Conservation (phyloP, 2,888 invertebrate species). For the Macaria liturata region DNA sequence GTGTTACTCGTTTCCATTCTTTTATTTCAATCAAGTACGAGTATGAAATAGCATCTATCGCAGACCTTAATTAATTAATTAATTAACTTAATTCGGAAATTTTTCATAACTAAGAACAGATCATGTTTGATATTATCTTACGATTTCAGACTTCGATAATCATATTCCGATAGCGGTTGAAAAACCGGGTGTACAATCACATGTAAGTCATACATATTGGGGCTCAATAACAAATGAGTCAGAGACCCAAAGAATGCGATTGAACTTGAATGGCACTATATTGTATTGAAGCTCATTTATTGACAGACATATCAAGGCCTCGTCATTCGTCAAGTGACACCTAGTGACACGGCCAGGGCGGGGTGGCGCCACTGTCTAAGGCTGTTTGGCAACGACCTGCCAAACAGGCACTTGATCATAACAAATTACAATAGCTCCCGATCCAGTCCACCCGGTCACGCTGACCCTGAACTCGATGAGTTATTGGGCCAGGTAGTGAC, state of each 20-base stretch:
- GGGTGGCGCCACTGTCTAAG: constrained; percentile 26
- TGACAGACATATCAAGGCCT: constrained; percentile 66
- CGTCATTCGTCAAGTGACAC: constrained; percentile 8
- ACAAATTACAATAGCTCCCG: constrained; percentile 27
- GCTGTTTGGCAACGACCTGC: constrained; percentile 27
- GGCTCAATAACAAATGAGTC: constrained; percentile 12
- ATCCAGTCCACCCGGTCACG: constrained; percentile 29
- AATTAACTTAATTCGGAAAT: no score
- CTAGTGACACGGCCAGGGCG: constrained; percentile 30
- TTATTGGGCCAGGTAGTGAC: constrained; percentile 20
- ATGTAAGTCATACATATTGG: no score
- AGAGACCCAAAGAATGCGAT: constrained; percentile 40
- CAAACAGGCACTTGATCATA: constrained; percentile 23
- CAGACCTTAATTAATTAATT: no score
- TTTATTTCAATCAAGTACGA: no score
- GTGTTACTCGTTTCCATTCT: no score
- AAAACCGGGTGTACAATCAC: no score
- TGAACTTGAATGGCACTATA: constrained; percentile 49
- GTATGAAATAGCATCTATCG: no score
- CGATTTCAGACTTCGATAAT: no score
- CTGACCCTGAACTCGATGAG: constrained; percentile 29
- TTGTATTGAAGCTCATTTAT: constrained; percentile 37
- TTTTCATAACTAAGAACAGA: no score
- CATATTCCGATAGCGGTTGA: no score
- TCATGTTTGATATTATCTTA: no score